These are phyloP conservation scores for Antheraea mylitta DNA, from an alignment of 1,140 invertebrate species.

Conservation along the genomic window DNA sequence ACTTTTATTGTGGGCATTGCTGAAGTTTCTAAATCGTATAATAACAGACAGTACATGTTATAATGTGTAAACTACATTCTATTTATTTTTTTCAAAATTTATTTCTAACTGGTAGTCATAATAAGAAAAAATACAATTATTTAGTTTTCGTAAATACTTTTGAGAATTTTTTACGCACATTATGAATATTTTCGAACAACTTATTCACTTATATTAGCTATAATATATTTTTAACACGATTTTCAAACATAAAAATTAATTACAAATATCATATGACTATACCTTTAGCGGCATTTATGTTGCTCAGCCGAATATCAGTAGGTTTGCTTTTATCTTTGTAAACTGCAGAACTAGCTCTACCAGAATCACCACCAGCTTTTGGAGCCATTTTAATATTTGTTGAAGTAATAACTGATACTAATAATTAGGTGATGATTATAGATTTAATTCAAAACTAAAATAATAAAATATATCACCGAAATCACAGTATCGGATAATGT, in stretches of 20 bases:
- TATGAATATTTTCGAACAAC: background rate
- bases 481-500: background rate
- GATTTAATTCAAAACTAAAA: background rate
- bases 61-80: no score
- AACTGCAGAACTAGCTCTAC: slow-evolving; percentile 68
- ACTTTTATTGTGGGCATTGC: no score
- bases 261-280: slow-evolving; percentile 51
- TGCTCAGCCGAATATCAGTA: slow-evolving; percentile 94
- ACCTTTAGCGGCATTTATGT: slow-evolving; percentile 99
- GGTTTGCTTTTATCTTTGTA: slow-evolving; percentile 97
- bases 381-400: slow-evolving; percentile 57
- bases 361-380: slow-evolving; percentile 72
- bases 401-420: background rate
- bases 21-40: no score
- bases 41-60: no score
- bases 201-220: background rate
- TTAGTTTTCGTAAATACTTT: no score
- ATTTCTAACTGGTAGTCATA: no score
- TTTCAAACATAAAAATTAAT: background rate
- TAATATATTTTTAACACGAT: no score
- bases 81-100: no score
- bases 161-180: background rate
- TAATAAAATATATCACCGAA: background rate
- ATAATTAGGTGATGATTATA: background rate
- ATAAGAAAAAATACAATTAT: no score